Conservation (phyloP, 2,797 vertebrate species). For the Esox lucius region DNA sequence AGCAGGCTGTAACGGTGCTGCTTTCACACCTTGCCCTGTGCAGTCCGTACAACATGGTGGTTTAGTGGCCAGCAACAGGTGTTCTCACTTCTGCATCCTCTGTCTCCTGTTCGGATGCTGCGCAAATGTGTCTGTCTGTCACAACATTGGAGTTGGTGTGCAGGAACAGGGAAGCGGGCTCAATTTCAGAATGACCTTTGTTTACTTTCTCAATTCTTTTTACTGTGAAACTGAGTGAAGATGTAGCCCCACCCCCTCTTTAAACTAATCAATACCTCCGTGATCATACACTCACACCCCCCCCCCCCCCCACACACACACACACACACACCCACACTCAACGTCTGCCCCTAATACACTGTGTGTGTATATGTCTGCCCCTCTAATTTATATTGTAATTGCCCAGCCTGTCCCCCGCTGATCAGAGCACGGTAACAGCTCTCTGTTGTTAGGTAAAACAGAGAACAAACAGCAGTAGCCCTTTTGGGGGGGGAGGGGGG, state of each 20-base stretch:
- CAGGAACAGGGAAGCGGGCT: not conserved
- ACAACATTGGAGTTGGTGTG: not conserved
- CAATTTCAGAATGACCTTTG: conserved; percentile 1
- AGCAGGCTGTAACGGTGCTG: conserved; percentile 25
- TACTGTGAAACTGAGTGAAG: conserved; percentile 51
- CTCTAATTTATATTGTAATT: conserved; percentile 68
- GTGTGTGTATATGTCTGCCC: conserved; percentile 43
- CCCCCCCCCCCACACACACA: not conserved
- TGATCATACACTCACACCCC: conserved; percentile 7
- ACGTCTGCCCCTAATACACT: conserved; percentile 49
- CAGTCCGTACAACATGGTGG: conserved; percentile 13
- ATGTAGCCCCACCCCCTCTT: not conserved
- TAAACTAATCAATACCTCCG: not conserved
- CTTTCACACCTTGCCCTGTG: conserved; percentile 27
- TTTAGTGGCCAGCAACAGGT: conserved; percentile 22
- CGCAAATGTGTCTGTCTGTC: not conserved
- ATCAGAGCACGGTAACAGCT: conserved; percentile 48
- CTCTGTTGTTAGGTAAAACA: conserved; percentile 40
- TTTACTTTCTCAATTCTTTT: conserved; percentile 16
- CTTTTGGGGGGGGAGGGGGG: too few species aligned
- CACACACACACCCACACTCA: not conserved
- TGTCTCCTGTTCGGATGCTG: not conserved
- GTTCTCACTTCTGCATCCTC: conserved; percentile 15
- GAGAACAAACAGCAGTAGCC: conserved; percentile 23
- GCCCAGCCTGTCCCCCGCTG: conserved; percentile 34